Evolutionary conservation across 2,888 invertebrate species (phyloP), one percentile per base, ranked within the genome.

Genomic region (Ramazzottius varieornatus): DNA sequence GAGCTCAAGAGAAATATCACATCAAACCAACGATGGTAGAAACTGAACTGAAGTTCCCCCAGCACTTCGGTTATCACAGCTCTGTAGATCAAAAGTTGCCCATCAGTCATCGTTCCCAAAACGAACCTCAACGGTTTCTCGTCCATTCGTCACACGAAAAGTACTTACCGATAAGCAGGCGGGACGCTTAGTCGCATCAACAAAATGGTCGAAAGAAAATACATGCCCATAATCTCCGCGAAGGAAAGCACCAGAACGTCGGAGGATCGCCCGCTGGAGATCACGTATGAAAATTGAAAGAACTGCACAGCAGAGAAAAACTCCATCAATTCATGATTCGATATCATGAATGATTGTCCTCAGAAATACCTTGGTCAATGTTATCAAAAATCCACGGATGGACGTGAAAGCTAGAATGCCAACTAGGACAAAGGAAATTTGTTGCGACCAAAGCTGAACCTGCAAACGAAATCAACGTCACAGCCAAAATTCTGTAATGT

Each of bases 11-110:
- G 80, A 76, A 98, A 98, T 74, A 98, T 99, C 1, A 98, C 96
- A 77, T 98, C 98, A 76, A 99, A 98, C 98, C 98, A 99, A 67
- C 98, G 82, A 75, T 98, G 98, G 75, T 98, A 98, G 80, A 98
- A 98, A 75, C 90, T 93, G 72, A 98, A 98, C 76, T 98, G 94
- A 68, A 98, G 78, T 74, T 94, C 94, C 0, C 96, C 98, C 29
- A 98, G 77, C 0, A 98, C 96, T 79, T 86, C 83, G 0, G 86
- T 86, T 68, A 88, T 85, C 65, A 98, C 98, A 64, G 85, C 85
- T 46, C 96, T 79, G 72, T 54, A 40, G 8, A 40, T 8, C 8
- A 40, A 40, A 40, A 40, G 20, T n/a, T n/a, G n/a, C n/a, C n/a
- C n/a, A n/a, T n/a, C n/a, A n/a, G n/a, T n/a, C n/a, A n/a, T n/a